Conservation (phyloP, 2,797 vertebrate genomes). For the Rhinogobio ventralis region DNA sequence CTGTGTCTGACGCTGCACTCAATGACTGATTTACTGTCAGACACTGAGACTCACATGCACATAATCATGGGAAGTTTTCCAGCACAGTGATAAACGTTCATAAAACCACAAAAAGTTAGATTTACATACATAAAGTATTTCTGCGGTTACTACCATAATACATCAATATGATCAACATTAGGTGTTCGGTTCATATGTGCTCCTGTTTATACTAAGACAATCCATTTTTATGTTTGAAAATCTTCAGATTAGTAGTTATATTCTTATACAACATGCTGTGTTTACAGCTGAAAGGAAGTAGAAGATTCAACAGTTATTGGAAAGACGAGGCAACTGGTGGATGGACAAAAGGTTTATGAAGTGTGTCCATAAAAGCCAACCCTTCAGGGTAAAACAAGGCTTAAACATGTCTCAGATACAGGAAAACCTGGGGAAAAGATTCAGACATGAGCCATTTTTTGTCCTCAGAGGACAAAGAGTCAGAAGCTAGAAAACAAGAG, state of each 20-base stretch:
- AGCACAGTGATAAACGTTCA: neutral
- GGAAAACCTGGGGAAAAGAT: slow-evolving; percentile 32
- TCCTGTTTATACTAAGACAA: neutral
- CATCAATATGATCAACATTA: neutral
- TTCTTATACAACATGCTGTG: neutral
- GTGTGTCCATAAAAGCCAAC: slow-evolving; percentile 19
- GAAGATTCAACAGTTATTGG: slow-evolving; percentile 7
- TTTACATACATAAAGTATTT: neutral
- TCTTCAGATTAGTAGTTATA: neutral
- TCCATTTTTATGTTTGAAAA: too few relatives aligned
- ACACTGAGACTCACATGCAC: slow-evolving; percentile 1
- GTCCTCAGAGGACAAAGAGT: neutral
- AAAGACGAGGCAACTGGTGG: neutral
- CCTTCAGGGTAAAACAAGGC: slow-evolving; percentile 6
- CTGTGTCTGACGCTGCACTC: neutral
- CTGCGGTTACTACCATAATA: neutral
- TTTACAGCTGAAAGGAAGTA: slow-evolving; percentile 10
- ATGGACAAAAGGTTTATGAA: slow-evolving; percentile 18
- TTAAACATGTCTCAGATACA: slow-evolving; percentile 2
- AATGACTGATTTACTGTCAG: slow-evolving; percentile 17
- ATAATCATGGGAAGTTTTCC: neutral
- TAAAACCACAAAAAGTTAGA: neutral
- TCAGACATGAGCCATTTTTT: neutral
- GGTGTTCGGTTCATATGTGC: neutral
- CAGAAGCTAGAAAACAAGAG: neutral